Conservation (phyloP, 2,888 invertebrate genomes). For the Caenorhabditis auriculariae region DNA sequence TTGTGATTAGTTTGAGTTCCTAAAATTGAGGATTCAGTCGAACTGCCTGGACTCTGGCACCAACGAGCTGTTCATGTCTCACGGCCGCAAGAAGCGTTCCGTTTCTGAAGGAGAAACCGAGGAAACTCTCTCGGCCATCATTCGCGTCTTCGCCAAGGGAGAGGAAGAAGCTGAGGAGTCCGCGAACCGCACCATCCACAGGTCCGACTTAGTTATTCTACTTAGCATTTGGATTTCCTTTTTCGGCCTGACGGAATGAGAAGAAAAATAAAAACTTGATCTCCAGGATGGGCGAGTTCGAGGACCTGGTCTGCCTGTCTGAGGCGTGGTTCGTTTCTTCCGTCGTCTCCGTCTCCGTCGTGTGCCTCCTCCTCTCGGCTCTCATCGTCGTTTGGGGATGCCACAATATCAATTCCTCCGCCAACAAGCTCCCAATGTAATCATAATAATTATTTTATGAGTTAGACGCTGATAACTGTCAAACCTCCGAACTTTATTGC, state of each 20-base stretch:
- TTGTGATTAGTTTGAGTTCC: background rate
- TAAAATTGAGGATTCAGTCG: constrained; percentile 40
- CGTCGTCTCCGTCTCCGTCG: constrained; percentile 56
- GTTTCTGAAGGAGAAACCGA: constrained; percentile 46
- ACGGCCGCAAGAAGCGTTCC: constrained; percentile 62
- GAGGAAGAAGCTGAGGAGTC: constrained; percentile 55
- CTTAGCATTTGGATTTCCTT: no score
- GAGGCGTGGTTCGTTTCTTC: constrained; percentile 62
- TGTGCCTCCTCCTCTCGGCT: constrained; percentile 61
- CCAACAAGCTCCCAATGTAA: constrained; percentile 8
- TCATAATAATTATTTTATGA: no score
- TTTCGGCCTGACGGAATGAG: no score
- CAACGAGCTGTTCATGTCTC: constrained; percentile 63
- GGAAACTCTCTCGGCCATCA: constrained; percentile 62
- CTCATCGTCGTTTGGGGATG: constrained; percentile 63
- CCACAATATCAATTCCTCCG: constrained; percentile 28
- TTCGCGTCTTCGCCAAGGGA: constrained; percentile 62
- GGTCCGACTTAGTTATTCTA: constrained; percentile 6
- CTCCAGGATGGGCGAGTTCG: constrained; percentile 7
- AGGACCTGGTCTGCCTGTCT: constrained; percentile 58
- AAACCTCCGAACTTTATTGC: no score
- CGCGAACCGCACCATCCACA: constrained; percentile 20
- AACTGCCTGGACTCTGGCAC: constrained; percentile 64
- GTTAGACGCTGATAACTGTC: no score
- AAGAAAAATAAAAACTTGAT: background rate